phyloP scores from a whole-genome alignment of 2,113 vertebrate species.

The Budorcas taxicolor region DNA sequence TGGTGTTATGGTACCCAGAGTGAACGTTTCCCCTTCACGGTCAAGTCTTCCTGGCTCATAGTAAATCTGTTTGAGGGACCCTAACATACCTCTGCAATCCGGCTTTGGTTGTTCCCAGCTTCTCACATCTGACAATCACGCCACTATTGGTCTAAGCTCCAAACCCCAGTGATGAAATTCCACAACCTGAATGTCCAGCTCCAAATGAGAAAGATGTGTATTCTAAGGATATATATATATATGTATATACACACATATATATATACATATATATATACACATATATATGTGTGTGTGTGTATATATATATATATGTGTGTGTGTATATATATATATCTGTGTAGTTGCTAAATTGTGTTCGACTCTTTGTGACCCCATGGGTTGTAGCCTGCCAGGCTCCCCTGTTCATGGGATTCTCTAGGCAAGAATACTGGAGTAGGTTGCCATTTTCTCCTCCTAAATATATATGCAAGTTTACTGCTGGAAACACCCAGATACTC shows the following conservation, averaged over 20 bases:
- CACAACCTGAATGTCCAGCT: neutral
- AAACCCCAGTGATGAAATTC: neutral
- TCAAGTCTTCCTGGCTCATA: neutral
- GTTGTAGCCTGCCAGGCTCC: neutral
- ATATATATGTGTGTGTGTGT: too few species aligned
- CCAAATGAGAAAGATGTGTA: neutral
- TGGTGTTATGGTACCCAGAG: rapidly evolving
- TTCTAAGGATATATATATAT: neutral
- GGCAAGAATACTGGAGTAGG: neutral
- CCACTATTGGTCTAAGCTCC: too few species aligned
- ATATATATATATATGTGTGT: too few species aligned
- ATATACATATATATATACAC: too few species aligned
- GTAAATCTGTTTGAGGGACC: neutral
- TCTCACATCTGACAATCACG: neutral
- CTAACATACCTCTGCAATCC: neutral
- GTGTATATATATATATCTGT: neutral
- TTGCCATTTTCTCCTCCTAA: neutral
- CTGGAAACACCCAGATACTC: too few species aligned
- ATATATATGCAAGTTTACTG: neutral
- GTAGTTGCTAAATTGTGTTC: neutral
- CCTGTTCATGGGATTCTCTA: neutral
- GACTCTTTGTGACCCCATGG: neutral
- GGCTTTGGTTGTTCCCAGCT: rapidly evolving
- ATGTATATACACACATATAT: rapidly evolving
- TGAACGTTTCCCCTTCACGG: rapidly evolving